These are phyloP conservation scores for Caranx melampygus DNA, from an alignment of 2,113 vertebrate genomes.

Conservation along the genomic window DNA sequence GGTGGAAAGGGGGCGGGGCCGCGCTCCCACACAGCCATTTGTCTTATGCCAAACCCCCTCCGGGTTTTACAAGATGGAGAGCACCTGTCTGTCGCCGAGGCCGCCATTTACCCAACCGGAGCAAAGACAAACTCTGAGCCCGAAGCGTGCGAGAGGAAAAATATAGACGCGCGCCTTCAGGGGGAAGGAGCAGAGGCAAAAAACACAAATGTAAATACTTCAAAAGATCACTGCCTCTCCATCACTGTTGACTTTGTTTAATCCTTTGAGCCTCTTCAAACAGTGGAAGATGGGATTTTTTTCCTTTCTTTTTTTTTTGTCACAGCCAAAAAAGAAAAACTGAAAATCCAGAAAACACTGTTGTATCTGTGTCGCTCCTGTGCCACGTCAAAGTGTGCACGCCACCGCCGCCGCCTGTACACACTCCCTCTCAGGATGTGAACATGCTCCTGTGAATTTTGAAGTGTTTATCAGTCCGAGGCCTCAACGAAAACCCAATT, in stretches of 20 bases:
- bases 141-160: conserved; percentile 22
- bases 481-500: neutral
- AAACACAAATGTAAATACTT: conserved; percentile 66
- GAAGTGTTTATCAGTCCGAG: neutral
- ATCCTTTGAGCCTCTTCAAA: conserved; percentile 71
- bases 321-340: conserved; percentile 27
- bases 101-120: conserved; percentile 67
- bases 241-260: conserved; percentile 71
- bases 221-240: conserved; percentile 60
- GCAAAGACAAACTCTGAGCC: conserved; percentile 62
- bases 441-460: neutral
- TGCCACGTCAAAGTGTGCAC: conserved; percentile 20
- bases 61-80: conserved; percentile 71
- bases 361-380: conserved; percentile 50
- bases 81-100: conserved; percentile 69
- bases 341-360: conserved; percentile 42
- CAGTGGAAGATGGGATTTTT: conserved; percentile 55
- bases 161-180: conserved; percentile 34
- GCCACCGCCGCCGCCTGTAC: neutral
- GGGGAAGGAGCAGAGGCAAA: conserved; percentile 19
- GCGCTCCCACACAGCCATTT: conserved; percentile 46
- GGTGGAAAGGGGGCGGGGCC: conserved; percentile 45
- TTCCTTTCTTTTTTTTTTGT: conserved; percentile 21
- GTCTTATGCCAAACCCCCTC: conserved; percentile 60
- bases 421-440: neutral